phyloP scores from a whole-genome alignment of 2,888 invertebrate genomes.

The Tiliacea aurago region DNA sequence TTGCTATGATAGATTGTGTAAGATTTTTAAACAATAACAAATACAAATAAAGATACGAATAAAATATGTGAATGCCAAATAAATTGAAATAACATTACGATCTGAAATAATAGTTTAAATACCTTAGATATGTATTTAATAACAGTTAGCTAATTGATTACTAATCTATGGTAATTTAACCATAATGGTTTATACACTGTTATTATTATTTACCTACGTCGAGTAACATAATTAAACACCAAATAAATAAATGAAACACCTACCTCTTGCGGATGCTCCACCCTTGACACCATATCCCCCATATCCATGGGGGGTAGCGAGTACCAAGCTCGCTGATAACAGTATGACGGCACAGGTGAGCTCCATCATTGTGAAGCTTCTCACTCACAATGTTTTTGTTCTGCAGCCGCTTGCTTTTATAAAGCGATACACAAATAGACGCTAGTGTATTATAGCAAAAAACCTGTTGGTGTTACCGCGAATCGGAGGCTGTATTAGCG shows the following conservation, averaged over 20 bases:
- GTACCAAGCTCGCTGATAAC: conserved; percentile 76
- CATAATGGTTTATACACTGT: conserved; percentile 3
- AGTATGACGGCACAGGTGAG: conserved; percentile 81
- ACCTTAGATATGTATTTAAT: no score
- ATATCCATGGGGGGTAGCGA: conserved; percentile 83
- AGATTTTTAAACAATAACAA: background rate
- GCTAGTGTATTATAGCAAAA: conserved; percentile 83
- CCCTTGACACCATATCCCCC: conserved; percentile 86
- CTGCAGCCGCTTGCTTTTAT: conserved; percentile 82
- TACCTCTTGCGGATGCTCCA: conserved; percentile 83
- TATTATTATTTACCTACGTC: conserved; percentile 14
- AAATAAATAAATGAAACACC: conserved; percentile 46
- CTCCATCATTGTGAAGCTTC: conserved; percentile 87
- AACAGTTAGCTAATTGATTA: conserved; percentile 3
- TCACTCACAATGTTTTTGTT: conserved; percentile 83
- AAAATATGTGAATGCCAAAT: conserved; percentile 6
- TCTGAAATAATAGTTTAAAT: conserved; percentile 5
- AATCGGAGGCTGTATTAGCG: conserved; percentile 82
- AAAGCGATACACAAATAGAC: conserved; percentile 88
- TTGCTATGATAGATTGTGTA: background rate
- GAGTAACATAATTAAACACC: background rate
- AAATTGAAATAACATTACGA: conserved; percentile 11
- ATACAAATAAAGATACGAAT: background rate
- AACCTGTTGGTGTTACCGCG: conserved; percentile 86
- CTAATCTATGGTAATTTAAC: conserved; percentile 2